phyloP scores from a whole-genome alignment of 2,888 invertebrate genomes.

The Phalera bucephala region DNA sequence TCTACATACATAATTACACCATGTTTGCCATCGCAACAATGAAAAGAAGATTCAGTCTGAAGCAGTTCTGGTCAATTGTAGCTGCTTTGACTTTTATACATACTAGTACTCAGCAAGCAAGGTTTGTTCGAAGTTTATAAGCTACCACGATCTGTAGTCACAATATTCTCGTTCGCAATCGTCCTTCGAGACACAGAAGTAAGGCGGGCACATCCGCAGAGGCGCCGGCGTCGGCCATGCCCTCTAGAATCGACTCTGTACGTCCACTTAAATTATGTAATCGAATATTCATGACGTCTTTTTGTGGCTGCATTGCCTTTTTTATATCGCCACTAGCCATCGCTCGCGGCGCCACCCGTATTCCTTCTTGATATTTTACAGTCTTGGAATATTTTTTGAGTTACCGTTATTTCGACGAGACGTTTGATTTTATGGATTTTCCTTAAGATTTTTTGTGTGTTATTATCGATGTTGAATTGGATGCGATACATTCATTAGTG shows the following conservation, averaged over 20 bases:
- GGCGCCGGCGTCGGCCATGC: slow-evolving; percentile 51
- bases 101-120: no score
- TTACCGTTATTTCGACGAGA: background rate
- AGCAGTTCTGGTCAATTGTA: no score
- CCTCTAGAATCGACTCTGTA: slow-evolving; percentile 41
- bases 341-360: slow-evolving; percentile 21
- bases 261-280: slow-evolving; percentile 67
- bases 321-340: slow-evolving; percentile 36
- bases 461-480: no score
- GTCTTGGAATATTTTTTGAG: background rate
- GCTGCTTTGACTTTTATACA: no score
- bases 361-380: slow-evolving; percentile 11
- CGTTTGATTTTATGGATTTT: background rate
- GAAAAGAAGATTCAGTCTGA: no score
- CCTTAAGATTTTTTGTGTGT: background rate
- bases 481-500: no score
- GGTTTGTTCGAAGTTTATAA: background rate
- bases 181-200: slow-evolving; percentile 33
- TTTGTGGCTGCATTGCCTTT: slow-evolving; percentile 48
- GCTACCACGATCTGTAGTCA: background rate
- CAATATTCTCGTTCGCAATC: background rate
- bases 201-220: slow-evolving; percentile 34
- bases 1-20: no score
- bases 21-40: no score
- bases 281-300: slow-evolving; percentile 61